phyloP scores from a whole-genome alignment of 2,888 invertebrate genomes.

The Trichopria drosophilae region DNA sequence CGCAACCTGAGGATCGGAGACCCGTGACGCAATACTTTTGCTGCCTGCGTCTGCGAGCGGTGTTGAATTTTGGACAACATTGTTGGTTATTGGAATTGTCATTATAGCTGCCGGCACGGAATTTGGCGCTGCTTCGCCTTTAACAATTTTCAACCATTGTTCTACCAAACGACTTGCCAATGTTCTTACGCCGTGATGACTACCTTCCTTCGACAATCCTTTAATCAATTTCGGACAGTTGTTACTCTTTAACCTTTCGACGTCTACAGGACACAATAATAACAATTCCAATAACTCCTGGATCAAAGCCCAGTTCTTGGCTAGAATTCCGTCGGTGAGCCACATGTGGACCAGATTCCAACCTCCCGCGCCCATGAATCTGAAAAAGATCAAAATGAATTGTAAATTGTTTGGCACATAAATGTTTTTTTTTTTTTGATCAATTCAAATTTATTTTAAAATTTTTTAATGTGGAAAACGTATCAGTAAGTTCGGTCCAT shows the following conservation, averaged over 20 bases:
- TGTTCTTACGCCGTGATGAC: slow-evolving; percentile 75
- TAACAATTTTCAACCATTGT: slow-evolving; percentile 87
- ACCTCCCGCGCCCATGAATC: slow-evolving; percentile 87
- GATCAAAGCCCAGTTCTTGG: slow-evolving; percentile 84
- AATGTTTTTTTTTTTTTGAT: slow-evolving; percentile 1
- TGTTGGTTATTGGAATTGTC: slow-evolving; percentile 48
- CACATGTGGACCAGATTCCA: slow-evolving; percentile 90
- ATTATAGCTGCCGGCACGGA: slow-evolving; percentile 57
- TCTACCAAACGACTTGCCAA: slow-evolving; percentile 82
- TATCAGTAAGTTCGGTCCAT: slow-evolving; percentile 52
- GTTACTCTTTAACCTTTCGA: slow-evolving; percentile 87
- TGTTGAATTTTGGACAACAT: neutral
- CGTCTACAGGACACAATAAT: slow-evolving; percentile 84
- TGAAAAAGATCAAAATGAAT: slow-evolving; percentile 47
- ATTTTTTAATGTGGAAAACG: slow-evolving; percentile 42
- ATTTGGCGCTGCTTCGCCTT: slow-evolving; percentile 68
- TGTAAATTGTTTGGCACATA: neutral
- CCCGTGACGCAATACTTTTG: too few relatives aligned
- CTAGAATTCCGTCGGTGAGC: slow-evolving; percentile 84
- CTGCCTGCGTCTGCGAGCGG: too few relatives aligned
- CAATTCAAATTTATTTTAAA: neutral
- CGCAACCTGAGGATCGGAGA: too few relatives aligned
- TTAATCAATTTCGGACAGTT: slow-evolving; percentile 91
- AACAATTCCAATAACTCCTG: slow-evolving; percentile 84
- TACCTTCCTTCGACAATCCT: slow-evolving; percentile 79